A percentile compares a stretch with the other conserved stretches of the same genome.
Conservation (phyloP, 2,888 invertebrate genomes). For the Harmothoe impar region DNA sequence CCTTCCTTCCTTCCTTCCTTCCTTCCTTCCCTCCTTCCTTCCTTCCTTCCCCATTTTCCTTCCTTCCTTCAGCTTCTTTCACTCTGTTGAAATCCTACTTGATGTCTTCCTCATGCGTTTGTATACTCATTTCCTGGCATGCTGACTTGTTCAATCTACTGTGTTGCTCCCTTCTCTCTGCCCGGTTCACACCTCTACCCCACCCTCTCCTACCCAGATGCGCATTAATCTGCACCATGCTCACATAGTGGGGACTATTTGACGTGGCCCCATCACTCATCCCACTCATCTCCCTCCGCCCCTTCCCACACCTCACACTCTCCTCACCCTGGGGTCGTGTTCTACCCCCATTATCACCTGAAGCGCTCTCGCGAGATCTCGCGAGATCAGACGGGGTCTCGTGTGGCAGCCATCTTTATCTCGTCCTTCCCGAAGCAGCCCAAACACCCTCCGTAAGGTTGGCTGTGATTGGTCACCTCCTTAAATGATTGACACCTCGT, state of each 20-base stretch:
- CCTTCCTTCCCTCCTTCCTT: no score
- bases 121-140: no score
- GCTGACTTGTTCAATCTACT: no score
- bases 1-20: no score
- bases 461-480: constrained; percentile 1
- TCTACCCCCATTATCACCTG: background rate
- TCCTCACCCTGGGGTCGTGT: no score
- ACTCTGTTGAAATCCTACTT: no score
- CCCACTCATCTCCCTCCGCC: background rate
- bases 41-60: no score
- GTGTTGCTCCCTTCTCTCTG: background rate
- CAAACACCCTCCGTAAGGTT: background rate
- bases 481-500: constrained; percentile 23
- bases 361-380: no score
- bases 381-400: background rate
- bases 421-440: background rate
- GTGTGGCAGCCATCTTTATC: background rate
- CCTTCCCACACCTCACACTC: background rate
- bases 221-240: background rate
- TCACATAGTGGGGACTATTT: constrained; percentile 24
- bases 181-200: background rate
- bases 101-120: no score
- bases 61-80: no score
- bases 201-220: background rate
- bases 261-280: constrained; percentile 25